Base-by-base conservation (phyloP, 1,140 invertebrate genomes). In the Drosophila navojoa region DNA sequence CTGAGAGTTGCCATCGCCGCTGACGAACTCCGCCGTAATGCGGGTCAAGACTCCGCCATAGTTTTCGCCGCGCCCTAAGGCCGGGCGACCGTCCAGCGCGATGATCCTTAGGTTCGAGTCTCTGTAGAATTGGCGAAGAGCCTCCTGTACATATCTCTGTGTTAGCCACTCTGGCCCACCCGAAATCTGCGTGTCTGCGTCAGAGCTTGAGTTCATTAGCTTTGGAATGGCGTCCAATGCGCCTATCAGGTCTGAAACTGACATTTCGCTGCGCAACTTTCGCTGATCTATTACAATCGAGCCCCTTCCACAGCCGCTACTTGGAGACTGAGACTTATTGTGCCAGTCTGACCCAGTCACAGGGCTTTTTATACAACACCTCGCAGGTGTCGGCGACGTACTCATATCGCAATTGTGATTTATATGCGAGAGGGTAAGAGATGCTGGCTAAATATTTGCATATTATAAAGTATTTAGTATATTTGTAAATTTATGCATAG, bases 41-140 rank as follows among this genome's bases (percentile, higher is more conserved):
- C 91, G 75, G 0, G 81, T 91, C 35, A 92, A 53, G 10, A 92
- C 61, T 11, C 91, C 86, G 1, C 81, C 91, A 62, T 81, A 92
- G 53, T 92, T 92, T 70, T 92, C 91, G 38, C 91, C 91, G 50
- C 89, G 89, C 49, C 79, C 91, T 16, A 90, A 15, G 5, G 91
- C 91, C 11, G 90, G 85, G 16, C 76, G 68, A 5, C 81, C 59
- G 40, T 82, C 53, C 45, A 91, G 49, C 25, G 68, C 60, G 3
- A 49, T 57, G 9, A 92, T 79, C 44, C 45, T 72, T 9, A 92
- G 13, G 2, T 55, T 54, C 2, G 73, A 29, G 60, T 92, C 90
- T 0, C 62, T 60, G 11, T 89, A 80, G 54, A 79, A 82, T 2
- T 76, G 74, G 13, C 64, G 68, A 35, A 92, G 38, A 3, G 72